Conservation (phyloP, 2,797 vertebrate species). For the Cryptoblepharus egeriae region DNA sequence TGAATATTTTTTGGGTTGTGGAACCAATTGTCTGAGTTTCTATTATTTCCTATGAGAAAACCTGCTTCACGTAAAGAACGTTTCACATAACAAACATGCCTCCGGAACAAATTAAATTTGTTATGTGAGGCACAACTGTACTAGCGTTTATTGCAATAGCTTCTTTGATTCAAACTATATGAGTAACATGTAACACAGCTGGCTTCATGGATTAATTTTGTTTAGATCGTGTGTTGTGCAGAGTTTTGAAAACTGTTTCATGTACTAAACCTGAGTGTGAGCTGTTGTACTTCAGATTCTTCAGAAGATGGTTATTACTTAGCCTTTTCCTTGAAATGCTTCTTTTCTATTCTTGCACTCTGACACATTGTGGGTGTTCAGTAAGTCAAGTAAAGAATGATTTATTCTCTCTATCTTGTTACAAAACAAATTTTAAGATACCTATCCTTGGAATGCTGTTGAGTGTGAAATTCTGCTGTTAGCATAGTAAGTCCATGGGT, state of each 20-base stretch:
- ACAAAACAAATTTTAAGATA: neutral
- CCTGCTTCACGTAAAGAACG: too few species aligned
- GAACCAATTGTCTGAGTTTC: too few species aligned
- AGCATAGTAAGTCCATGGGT: neutral
- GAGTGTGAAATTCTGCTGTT: neutral
- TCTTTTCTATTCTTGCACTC: neutral
- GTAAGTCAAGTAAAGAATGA: neutral
- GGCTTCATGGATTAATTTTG: neutral
- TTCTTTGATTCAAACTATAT: neutral
- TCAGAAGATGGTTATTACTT: neutral
- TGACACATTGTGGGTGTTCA: neutral
- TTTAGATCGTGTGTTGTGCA: too few species aligned
- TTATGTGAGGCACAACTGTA: too few species aligned
- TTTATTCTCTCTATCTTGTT: neutral
- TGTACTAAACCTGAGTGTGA: neutral
- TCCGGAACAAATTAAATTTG: too few species aligned
- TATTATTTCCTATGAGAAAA: too few species aligned
- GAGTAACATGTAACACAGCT: neutral
- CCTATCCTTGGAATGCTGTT: neutral
- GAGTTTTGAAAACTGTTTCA: neutral
- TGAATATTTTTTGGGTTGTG: too few species aligned
- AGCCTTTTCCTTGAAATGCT: neutral
- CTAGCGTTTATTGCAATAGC: neutral
- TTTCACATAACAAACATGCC: too few species aligned
- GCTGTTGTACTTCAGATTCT: neutral